phyloP scores from a whole-genome alignment of 2,888 invertebrate species.

The Gisinianus flammeolus region DNA sequence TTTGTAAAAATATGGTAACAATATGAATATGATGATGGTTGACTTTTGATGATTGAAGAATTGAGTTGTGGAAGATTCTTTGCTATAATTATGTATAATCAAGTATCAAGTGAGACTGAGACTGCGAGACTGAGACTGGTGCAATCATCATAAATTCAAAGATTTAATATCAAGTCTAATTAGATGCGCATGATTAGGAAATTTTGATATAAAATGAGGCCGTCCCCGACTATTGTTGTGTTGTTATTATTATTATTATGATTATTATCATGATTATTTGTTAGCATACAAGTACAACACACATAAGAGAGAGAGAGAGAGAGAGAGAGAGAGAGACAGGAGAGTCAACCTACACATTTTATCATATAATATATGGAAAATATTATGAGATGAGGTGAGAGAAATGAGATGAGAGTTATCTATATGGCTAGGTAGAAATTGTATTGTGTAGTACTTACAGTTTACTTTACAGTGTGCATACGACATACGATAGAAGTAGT shows the following conservation, averaged over 20 bases:
- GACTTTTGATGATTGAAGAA: slow-evolving; percentile 19
- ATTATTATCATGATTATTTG: slow-evolving; percentile 35
- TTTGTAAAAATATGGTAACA: no score
- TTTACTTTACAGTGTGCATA: neutral
- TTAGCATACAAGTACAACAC: slow-evolving; percentile 12
- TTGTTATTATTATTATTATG: slow-evolving; percentile 32
- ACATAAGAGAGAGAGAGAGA: slow-evolving; percentile 1
- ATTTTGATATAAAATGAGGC: slow-evolving; percentile 41
- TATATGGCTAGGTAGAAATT: neutral
- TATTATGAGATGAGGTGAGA: neutral
- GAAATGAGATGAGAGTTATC: neutral
- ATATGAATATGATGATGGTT: no score
- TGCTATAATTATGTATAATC: slow-evolving; percentile 57
- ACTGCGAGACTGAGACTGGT: slow-evolving; percentile 57
- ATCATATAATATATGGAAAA: neutral
- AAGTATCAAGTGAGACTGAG: no score
- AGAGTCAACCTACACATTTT: neutral
- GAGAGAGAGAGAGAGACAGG: neutral
- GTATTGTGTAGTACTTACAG: neutral
- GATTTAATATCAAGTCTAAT: slow-evolving; percentile 56
- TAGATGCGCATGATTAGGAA: slow-evolving; percentile 58
- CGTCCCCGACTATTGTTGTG: slow-evolving; percentile 6
- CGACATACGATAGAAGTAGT: neutral
- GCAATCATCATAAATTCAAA: slow-evolving; percentile 57
- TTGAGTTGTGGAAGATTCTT: slow-evolving; percentile 33